Evolutionary conservation across 2,113 vertebrate genomes (phyloP), one percentile per base, ranked within the genome.

Genomic region (Naja naja): DNA sequence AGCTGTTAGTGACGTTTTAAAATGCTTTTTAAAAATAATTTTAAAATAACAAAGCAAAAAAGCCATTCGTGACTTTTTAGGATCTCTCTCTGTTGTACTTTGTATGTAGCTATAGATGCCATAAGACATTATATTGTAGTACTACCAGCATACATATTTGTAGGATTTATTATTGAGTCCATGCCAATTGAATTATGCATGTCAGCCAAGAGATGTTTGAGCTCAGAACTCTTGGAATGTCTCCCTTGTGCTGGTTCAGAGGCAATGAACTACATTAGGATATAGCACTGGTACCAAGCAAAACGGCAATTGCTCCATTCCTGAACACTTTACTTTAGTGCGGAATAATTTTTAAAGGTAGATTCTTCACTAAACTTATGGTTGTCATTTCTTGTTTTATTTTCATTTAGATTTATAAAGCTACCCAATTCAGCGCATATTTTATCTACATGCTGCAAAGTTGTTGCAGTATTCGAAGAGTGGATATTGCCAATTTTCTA

Each of bases 291-390:
- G 96, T 94, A 94, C 94, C 95, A 94, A 96, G 4, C 89, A 96
- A 96, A 94, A 95, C 96, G 97, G 96, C 96, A 95, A 96, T 96
- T 94, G 94, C 94, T 97, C 95, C 96, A 97, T 97, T 95, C 96
- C 97, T 96, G 93, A 64, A 91, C 18, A 96, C 94, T 95, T 85
- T 94, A 95, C 97, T 96, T 97, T 95, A 96, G 88, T 95, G 91
- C 43, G 94, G 95, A 97, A 94, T 95, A 81, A 81, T 94, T 94
- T 97, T 96, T 96, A 95, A 93, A 96, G 89, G 94, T 87, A 60
- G 92, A 93, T 94, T 96, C 94, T 86, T 23, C 91, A 93, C 93
- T 97, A 98, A 97, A 95, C 94, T 94, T 97, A 97, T 96, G 94
- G 86, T 93, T 91, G 30, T 94, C 94, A 85, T 91, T 88, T 55